Percentiles rank a stretch among this genome's conserved stretches.
Conservation (phyloP, 2,888 invertebrate species). For the Ernsta delagoae region DNA sequence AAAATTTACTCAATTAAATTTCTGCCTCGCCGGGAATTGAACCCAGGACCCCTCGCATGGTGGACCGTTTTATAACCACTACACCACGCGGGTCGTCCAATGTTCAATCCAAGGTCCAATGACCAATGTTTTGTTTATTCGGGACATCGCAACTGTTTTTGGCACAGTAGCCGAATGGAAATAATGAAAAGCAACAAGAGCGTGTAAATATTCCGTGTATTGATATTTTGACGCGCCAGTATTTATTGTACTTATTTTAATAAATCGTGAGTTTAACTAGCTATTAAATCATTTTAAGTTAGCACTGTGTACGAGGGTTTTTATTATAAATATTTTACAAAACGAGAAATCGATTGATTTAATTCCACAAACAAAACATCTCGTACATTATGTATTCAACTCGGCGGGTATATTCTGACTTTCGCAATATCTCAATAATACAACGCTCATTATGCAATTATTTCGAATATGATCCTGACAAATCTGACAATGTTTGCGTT, state of each 20-base stretch:
- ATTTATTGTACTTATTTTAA: no score
- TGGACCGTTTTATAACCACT: no score
- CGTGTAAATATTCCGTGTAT: no score
- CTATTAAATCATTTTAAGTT: no score
- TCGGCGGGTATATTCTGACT: neutral
- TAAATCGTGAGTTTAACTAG: no score
- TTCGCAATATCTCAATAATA: conserved; percentile 8
- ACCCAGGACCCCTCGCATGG: no score
- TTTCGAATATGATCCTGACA: conserved; percentile 19
- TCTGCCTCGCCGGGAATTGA: no score
- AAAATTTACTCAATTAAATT: no score
- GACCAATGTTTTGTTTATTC: conserved; percentile 32
- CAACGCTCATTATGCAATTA: conserved; percentile 21
- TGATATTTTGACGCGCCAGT: no score
- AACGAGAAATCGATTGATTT: neutral
- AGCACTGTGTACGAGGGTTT: neutral
- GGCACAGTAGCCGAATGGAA: conserved; percentile 9
- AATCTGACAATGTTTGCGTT: conserved; percentile 28
- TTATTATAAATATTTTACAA: neutral
- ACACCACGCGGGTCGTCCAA: no score
- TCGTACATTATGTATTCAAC: conserved; percentile 9
- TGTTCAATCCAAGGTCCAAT: no score
- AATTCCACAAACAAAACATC: neutral
- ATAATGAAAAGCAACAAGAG: neutral
- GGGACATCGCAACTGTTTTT: conserved; percentile 30